Evolutionary conservation across 2,888 invertebrate genomes (phyloP).

Genomic region (Horisme vitalbata): DNA sequence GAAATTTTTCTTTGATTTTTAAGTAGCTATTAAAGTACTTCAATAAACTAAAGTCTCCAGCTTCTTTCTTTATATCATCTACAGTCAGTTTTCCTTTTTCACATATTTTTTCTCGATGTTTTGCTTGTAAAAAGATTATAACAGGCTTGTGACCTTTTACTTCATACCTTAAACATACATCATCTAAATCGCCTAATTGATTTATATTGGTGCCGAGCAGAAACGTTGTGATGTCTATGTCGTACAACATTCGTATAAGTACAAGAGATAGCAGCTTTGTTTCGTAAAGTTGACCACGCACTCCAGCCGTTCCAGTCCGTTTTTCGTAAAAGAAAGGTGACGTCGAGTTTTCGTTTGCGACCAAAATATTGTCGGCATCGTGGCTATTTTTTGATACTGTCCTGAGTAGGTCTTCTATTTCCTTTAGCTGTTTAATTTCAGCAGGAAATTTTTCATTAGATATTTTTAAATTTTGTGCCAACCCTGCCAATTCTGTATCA

Average conservation of each 20-base stretch:
- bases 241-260: constrained; percentile 39
- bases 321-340: constrained; percentile 19
- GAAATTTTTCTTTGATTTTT: constrained; percentile 41
- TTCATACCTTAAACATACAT: constrained; percentile 44
- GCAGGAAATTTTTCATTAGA: too few species aligned
- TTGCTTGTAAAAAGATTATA: constrained; percentile 46
- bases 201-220: constrained; percentile 44
- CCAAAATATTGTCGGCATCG: too few species aligned
- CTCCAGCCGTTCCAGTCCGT: constrained; percentile 30
- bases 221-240: constrained; percentile 37
- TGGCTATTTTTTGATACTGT: background rate
- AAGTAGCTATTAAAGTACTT: constrained; percentile 48
- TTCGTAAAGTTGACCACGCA: constrained; percentile 33
- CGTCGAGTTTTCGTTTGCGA: constrained; percentile 4
- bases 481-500: too few species aligned
- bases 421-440: too few species aligned
- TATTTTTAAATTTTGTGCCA: too few species aligned
- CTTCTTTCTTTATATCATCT: constrained; percentile 33
- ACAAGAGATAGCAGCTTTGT: constrained; percentile 45
- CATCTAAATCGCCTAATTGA: constrained; percentile 48
- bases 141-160: constrained; percentile 30
- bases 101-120: constrained; percentile 43
- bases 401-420: too few species aligned
- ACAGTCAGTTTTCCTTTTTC: constrained; percentile 40
- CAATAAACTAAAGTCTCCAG: constrained; percentile 38